phyloP scores from a whole-genome alignment of 64 coral and sea anemone genomes.

The Anthopleura sola region DNA sequence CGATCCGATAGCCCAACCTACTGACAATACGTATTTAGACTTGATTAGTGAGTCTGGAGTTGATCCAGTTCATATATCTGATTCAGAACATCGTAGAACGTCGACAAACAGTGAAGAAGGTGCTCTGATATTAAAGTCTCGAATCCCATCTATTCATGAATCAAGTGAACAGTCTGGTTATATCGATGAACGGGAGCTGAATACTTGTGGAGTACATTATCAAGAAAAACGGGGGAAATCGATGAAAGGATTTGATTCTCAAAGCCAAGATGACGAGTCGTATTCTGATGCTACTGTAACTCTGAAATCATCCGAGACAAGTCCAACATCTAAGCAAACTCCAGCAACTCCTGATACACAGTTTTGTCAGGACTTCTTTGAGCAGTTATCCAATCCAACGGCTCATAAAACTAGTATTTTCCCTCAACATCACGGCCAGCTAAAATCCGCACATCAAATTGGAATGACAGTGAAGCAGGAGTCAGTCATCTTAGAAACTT shows the following conservation, averaged over 20 bases:
- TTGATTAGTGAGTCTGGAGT: constrained; percentile 26
- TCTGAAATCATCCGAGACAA: not conserved
- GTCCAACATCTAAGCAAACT: not conserved
- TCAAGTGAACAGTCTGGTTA: not conserved
- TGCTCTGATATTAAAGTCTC: not conserved
- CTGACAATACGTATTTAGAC: constrained; percentile 35
- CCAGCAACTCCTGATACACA: not conserved
- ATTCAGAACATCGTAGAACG: constrained; percentile 23
- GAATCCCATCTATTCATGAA: not conserved
- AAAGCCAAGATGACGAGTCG: not conserved
- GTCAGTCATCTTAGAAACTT: not conserved
- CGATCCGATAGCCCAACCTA: not conserved
- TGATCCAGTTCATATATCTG: constrained; percentile 56
- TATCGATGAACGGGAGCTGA: not conserved
- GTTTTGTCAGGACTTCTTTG: constrained; percentile 26
- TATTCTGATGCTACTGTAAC: not conserved
- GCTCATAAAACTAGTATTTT: not conserved
- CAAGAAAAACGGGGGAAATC: not conserved
- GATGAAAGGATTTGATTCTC: not conserved
- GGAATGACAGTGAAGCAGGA: not conserved
- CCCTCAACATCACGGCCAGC: not conserved
- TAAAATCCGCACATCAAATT: not conserved
- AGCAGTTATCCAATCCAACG: constrained; percentile 16
- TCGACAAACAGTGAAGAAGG: constrained; percentile 37
- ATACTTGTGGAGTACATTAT: not conserved